These are phyloP conservation scores for Lophius americanus DNA, from an alignment of 2,797 vertebrate genomes.

Conservation along the genomic window DNA sequence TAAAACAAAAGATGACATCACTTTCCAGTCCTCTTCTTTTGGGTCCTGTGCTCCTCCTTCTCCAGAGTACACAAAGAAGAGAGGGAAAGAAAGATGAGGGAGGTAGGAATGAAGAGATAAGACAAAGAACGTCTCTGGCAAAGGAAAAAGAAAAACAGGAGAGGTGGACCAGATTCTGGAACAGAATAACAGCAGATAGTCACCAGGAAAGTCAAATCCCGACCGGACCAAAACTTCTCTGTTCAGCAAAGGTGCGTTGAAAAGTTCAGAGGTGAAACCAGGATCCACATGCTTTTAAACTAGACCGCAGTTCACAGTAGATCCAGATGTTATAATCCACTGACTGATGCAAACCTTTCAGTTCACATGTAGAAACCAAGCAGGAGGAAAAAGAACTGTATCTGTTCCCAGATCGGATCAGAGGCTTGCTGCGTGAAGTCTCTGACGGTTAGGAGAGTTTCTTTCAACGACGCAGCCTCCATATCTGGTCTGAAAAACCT, in stretches of 20 bases:
- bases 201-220: background rate
- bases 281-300: conserved; percentile 2
- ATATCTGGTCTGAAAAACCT: conserved; percentile 73
- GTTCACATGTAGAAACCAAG: conserved; percentile 39
- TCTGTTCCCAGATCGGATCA: background rate
- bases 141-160: conserved; percentile 4
- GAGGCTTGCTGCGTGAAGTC: conserved; percentile 9
- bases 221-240: background rate
- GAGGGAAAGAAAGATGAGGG: conserved; percentile 38
- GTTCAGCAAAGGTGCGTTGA: conserved; percentile 9
- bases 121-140: conserved; percentile 23
- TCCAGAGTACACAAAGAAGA: conserved; percentile 59
- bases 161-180: conserved; percentile 10
- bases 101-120: conserved; percentile 50
- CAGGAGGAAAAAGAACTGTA: background rate
- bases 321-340: conserved; percentile 30
- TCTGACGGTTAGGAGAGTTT: conserved; percentile 32
- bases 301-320: conserved; percentile 31
- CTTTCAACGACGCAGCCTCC: conserved; percentile 51
- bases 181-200: background rate
- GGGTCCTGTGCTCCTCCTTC: conserved; percentile 62
- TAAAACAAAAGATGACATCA: conserved; percentile 33
- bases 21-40: conserved; percentile 18
- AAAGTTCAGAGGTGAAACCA: conserved; percentile 10
- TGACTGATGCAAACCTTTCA: conserved; percentile 22